Base-by-base conservation (phyloP, 2,888 invertebrate genomes). In the Dascillus cervinus region DNA sequence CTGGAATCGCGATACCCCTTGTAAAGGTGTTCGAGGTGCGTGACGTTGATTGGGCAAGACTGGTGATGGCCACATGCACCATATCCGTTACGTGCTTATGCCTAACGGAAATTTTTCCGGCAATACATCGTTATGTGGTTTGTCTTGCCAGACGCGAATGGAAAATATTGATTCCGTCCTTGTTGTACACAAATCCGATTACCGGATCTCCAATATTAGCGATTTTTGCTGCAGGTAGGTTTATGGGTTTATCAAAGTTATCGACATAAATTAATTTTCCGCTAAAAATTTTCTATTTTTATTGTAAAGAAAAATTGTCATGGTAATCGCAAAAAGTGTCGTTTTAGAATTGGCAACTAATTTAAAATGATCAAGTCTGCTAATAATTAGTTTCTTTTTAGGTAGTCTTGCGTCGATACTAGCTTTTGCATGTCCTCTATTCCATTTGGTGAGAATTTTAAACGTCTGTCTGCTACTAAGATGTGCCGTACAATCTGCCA, bases 151-250 rank as follows among this genome's bases (percentile, higher is more conserved):
- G 73, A 5, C 72, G 72, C 2, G 76, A 76, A 46, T 77, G 76
- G 76, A 70, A 72, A 40, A 71, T 77, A 11, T 63, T 78, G 13
- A 73, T 77, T 5, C 66, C 73, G 24, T 72, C 73, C 2, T 69
- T 77, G 61, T 70, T 75, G 8, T 75, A 75, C 39, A 72, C 73
- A 50, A 75, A 72, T 43, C 59, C 70, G 2, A 66, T 72, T 5
- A 77, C 76, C 23, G 76, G 76, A 14, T 76, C 75, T 39, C 76
- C 75, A 2, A 72, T 77, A 2, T 53, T 76, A 13, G 77, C 76
- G n/a, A 74, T 76, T 17, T 75, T 77, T 49, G 73, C 73, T 32
- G 75, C 73, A 51, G 75, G 75, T 73, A 47, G 39, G 25, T 22
- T 4, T 26, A n/a, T n/a, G n/a, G n/a, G n/a, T n/a, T n/a, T n/a